Conservation (phyloP, 2,797 vertebrate species). For the Epinephelus coioides region DNA sequence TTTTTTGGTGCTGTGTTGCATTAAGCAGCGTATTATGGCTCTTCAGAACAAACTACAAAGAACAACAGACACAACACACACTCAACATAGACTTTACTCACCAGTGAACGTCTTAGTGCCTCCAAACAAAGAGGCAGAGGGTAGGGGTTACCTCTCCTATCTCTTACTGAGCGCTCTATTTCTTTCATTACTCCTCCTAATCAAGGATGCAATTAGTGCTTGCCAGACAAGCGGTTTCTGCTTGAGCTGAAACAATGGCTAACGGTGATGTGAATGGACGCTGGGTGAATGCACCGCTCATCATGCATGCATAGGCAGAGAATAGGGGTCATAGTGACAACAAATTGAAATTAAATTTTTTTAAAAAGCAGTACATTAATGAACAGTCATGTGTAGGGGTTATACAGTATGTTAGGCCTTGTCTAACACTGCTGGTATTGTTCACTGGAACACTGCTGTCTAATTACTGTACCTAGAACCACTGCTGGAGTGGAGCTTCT, state of each 20-base stretch:
- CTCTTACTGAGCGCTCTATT: slow-evolving; percentile 31
- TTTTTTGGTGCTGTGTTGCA: neutral
- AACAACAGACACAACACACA: slow-evolving; percentile 10
- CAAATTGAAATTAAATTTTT: slow-evolving; percentile 53
- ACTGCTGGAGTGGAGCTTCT: neutral
- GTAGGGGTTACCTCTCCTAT: slow-evolving; percentile 40
- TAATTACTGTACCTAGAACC: slow-evolving; percentile 19
- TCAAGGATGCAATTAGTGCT: slow-evolving; percentile 79
- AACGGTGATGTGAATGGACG: slow-evolving; percentile 61
- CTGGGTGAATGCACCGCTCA: slow-evolving; percentile 60
- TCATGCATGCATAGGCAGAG: slow-evolving; percentile 60
- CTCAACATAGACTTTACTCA: neutral
- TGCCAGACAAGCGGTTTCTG: slow-evolving; percentile 65
- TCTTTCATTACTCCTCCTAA: slow-evolving; percentile 74
- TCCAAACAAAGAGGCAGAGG: slow-evolving; percentile 9
- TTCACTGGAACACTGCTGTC: slow-evolving; percentile 15
- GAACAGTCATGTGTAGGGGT: slow-evolving; percentile 1
- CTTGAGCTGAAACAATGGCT: slow-evolving; percentile 73
- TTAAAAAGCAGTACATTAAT: slow-evolving; percentile 18
- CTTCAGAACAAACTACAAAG: too few relatives aligned
- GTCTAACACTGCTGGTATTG: slow-evolving; percentile 1
- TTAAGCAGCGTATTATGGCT: neutral
- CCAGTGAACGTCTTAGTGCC: neutral
- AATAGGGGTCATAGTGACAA: slow-evolving; percentile 64
- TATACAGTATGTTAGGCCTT: slow-evolving; percentile 1